phyloP scores from a whole-genome alignment of 92 coral and sea anemone species.

The Palythoa grandiflora region DNA sequence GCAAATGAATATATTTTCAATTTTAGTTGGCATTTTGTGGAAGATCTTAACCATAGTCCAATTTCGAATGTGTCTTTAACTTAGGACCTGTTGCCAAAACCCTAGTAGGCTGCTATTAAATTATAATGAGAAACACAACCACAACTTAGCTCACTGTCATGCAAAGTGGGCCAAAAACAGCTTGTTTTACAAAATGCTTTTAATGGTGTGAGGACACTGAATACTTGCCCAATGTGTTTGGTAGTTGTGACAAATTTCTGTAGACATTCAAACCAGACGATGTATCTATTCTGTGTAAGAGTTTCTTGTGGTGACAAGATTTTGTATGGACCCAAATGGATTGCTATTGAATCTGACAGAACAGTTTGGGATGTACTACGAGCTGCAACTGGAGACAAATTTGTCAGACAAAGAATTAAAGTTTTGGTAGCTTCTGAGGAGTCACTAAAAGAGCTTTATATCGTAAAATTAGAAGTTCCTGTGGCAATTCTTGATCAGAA shows the following conservation, averaged over 20 bases:
- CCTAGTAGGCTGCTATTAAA: conserved; percentile 51
- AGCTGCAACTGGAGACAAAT: conserved; percentile 84
- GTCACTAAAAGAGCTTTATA: conserved; percentile 65
- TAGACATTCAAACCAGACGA: conserved; percentile 23
- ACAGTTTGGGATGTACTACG: conserved; percentile 85
- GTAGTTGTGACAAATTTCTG: conserved; percentile 20
- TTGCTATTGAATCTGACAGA: conserved; percentile 75
- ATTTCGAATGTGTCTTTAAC: conserved; percentile 15
- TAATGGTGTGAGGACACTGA: conserved; percentile 12
- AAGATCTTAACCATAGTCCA: background rate
- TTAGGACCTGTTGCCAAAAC: conserved; percentile 28
- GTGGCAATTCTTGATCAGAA: conserved; percentile 72
- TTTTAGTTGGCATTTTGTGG: background rate
- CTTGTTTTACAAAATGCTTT: background rate
- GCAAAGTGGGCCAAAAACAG: conserved; percentile 27
- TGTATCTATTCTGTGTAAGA: conserved; percentile 87
- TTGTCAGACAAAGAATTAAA: conserved; percentile 67
- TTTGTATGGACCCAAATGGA: conserved; percentile 84
- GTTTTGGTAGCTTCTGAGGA: conserved; percentile 90
- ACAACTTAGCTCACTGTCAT: conserved; percentile 45
- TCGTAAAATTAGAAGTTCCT: conserved; percentile 72
- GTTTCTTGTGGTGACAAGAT: conserved; percentile 71
- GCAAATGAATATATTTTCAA: background rate
- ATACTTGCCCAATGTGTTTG: conserved; percentile 27
- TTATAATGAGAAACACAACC: conserved; percentile 63